Evolutionary conservation across 2,797 vertebrate species (phyloP).

Genomic region (Astyanax mexicanus): DNA sequence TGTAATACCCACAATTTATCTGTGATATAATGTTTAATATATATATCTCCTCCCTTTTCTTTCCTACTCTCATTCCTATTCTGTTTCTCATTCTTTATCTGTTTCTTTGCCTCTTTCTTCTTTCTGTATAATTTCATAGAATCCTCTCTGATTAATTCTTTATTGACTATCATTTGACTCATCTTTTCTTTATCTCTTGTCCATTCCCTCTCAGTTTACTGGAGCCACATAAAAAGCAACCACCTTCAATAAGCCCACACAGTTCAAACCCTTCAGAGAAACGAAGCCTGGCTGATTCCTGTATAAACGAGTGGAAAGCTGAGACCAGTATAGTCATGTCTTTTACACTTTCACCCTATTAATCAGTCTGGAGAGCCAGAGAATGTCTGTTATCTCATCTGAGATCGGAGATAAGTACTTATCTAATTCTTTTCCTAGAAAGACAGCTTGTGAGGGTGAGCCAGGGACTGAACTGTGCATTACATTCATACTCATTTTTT

Average conservation of each 20-base stretch:
- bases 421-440: slow-evolving; percentile 2
- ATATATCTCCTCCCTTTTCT: background rate
- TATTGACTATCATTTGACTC: too few relatives aligned
- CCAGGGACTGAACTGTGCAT: slow-evolving; percentile 1
- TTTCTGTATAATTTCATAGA: background rate
- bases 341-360: slow-evolving; percentile 14
- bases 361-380: background rate
- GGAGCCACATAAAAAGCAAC: slow-evolving; percentile 53
- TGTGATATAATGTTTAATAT: too few relatives aligned
- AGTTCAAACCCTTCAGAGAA: slow-evolving; percentile 64
- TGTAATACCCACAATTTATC: background rate
- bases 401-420: slow-evolving; percentile 21
- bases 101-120: background rate
- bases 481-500: background rate
- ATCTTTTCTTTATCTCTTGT: background rate
- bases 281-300: slow-evolving; percentile 14
- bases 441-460: slow-evolving; percentile 3
- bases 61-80: background rate
- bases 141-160: background rate
- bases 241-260: slow-evolving; percentile 68
- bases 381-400: slow-evolving; percentile 3
- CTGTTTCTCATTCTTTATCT: background rate
- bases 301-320: background rate
- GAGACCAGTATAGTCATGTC: background rate
- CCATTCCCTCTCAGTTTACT: slow-evolving; percentile 30